These are phyloP conservation scores for Eupelmus urozonus DNA, from an alignment of 2,888 invertebrate species.

Conservation along the genomic window DNA sequence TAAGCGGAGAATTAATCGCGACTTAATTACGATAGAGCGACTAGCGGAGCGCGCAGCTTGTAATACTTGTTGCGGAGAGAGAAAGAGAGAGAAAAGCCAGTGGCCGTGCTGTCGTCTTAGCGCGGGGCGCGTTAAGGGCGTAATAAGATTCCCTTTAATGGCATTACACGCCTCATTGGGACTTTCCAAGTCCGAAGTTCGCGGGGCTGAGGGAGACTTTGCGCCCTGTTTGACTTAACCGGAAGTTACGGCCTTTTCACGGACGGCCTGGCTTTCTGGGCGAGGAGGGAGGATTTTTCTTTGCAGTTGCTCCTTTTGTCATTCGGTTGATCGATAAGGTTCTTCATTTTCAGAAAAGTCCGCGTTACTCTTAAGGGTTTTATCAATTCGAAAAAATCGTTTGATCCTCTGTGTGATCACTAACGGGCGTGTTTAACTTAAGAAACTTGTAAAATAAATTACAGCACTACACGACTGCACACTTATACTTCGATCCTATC, in stretches of 20 bases:
- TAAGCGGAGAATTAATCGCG: constrained; percentile 72
- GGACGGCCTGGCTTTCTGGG: constrained; percentile 60
- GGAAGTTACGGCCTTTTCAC: constrained; percentile 70
- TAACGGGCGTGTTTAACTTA: no score
- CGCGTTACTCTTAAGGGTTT: no score
- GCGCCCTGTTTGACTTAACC: constrained; percentile 75
- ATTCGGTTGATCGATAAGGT: no score
- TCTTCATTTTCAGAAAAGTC: no score
- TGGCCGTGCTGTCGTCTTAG: constrained; percentile 16
- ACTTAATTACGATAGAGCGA: constrained; percentile 71
- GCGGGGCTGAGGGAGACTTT: constrained; percentile 66
- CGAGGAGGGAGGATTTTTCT: no score
- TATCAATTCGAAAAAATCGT: no score
- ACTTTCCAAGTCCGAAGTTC: constrained; percentile 75
- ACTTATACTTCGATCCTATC: no score
- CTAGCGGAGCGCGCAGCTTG: not conserved
- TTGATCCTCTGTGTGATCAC: no score
- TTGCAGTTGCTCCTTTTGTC: no score
- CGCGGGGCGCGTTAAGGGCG: constrained; percentile 68
- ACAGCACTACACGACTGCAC: no score
- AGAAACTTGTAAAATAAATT: no score
- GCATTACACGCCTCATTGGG: constrained; percentile 77
- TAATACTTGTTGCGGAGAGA: constrained; percentile 67
- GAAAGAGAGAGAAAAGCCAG: constrained; percentile 43
- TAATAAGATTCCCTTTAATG: constrained; percentile 77